Percentiles rank a stretch among this genome's conserved stretches.
Conservation (phyloP, 2,113 vertebrate species). For the Cottus gobio region DNA sequence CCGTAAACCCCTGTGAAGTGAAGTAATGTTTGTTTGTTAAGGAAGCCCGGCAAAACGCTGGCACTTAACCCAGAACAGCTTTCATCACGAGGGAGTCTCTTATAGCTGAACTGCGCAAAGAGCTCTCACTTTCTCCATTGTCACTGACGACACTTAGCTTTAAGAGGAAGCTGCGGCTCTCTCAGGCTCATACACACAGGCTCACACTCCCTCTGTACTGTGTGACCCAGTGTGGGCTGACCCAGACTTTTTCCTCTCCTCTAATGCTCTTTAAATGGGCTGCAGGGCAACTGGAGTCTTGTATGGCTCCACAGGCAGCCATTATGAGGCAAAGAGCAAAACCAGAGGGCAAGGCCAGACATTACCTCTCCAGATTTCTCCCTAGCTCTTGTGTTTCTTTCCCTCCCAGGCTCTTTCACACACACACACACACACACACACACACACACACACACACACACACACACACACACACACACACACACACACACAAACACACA, state of each 20-base stretch:
- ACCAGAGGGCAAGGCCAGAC: constrained; percentile 47
- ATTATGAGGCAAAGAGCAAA: constrained; percentile 61
- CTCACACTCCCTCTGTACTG: background rate
- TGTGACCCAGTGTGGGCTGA: constrained; percentile 46
- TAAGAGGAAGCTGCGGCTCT: constrained; percentile 8
- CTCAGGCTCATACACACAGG: background rate
- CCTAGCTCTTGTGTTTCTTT: background rate
- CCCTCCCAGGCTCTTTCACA: background rate
- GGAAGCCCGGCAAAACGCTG: background rate
- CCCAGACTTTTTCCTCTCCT: constrained; percentile 64
- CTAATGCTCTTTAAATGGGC: constrained; percentile 69
- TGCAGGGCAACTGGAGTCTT: constrained; percentile 51
- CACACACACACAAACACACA: background rate
- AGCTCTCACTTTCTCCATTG: constrained; percentile 19
- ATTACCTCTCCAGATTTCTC: constrained; percentile 40
- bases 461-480: background rate
- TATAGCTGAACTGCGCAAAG: constrained; percentile 11
- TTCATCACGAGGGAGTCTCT: constrained; percentile 17
- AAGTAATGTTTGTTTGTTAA: constrained; percentile 13
- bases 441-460: background rate
- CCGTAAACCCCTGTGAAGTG: background rate
- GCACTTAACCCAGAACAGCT: constrained; percentile 34
- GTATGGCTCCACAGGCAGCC: constrained; percentile 55
- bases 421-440: background rate
- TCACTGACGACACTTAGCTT: background rate